A percentile compares a stretch with the other conserved stretches of the same genome.
These are phyloP conservation scores for Crypturellus tataupa DNA, from an alignment of 2,797 vertebrate species.

Conservation along the genomic window DNA sequence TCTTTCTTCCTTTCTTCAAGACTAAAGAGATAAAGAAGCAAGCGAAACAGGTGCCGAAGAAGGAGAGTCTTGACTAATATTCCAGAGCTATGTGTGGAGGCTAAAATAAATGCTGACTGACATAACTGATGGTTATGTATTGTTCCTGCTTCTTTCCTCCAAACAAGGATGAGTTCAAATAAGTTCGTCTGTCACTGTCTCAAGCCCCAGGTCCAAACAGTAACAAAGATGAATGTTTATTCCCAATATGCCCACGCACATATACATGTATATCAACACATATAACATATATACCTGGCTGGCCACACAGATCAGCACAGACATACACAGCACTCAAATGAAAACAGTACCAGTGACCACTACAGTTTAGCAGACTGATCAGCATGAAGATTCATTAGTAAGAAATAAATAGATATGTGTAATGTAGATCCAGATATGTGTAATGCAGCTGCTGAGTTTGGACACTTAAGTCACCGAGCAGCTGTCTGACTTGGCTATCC, in stretches of 20 bases:
- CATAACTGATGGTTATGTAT: background rate
- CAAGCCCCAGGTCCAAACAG: accelerated
- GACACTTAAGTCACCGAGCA: accelerated
- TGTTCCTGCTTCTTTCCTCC: background rate
- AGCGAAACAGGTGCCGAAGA: background rate
- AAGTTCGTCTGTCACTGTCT: background rate
- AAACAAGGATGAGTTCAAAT: too few relatives aligned
- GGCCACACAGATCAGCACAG: background rate
- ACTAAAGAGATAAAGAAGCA: background rate
- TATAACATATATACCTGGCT: background rate
- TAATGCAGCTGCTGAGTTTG: accelerated
- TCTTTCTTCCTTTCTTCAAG: background rate
- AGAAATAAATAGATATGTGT: accelerated
- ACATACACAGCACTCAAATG: too few relatives aligned
- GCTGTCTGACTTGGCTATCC: background rate
- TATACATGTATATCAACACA: background rate
- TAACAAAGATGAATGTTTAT: background rate
- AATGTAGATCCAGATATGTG: background rate
- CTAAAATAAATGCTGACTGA: background rate
- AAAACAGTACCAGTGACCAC: too few relatives aligned
- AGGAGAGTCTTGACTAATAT: background rate
- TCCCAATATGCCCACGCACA: too few relatives aligned
- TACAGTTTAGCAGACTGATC: too few relatives aligned
- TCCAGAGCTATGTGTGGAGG: background rate
- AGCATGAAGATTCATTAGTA: background rate